Base-by-base conservation (phyloP, 2,888 invertebrate genomes). In the Drosophila multiciliata region DNA sequence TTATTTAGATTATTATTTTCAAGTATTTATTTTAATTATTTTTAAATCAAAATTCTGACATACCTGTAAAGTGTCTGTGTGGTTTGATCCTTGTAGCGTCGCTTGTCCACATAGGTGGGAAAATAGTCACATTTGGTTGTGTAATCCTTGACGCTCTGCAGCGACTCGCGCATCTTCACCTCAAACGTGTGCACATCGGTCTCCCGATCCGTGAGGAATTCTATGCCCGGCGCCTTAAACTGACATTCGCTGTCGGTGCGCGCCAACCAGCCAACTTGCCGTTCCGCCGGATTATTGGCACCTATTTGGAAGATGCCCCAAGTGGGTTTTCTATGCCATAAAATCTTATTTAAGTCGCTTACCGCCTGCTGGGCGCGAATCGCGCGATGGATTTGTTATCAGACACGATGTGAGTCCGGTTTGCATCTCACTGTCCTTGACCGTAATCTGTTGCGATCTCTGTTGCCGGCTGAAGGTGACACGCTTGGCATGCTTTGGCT, bases 31-130 rank as follows among this genome's bases (percentile, higher is more conserved):
- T 38, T 29, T 1, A 29, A 48, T 35, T 1, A 9, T 20, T 53
- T 2, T 9, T 29, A 29, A n/a, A 12, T 29, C 6, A 32, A 15
- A 15, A 12, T 20, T 0, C 23, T 2, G 5, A 71, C 74, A 72
- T 72, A 92, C 92, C 92, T 91, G 73, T 92, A 92, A 53, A 92
- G 86, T 7, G 92, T 92, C 62, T 92, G 93, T 32, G 92, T 92
- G 58, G 83, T 84, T 63, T 92, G 83, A 66, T 92, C 86, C 64
- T 74, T 90, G 33, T 75, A 83, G 0, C 74, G 87, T 6, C 69
- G 68, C 1, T 50, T 50, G 40, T 90, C 82, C 33, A 64, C 70
- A 54, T 45, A 62, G 50, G 61, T 79, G 1, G 75, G 74, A 63
- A 82, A 89, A 54, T 66, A 86, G 29, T 82, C 60, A 33, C 90